phyloP scores from a whole-genome alignment of 1,140 invertebrate genomes.

The Drosophila willistoni region DNA sequence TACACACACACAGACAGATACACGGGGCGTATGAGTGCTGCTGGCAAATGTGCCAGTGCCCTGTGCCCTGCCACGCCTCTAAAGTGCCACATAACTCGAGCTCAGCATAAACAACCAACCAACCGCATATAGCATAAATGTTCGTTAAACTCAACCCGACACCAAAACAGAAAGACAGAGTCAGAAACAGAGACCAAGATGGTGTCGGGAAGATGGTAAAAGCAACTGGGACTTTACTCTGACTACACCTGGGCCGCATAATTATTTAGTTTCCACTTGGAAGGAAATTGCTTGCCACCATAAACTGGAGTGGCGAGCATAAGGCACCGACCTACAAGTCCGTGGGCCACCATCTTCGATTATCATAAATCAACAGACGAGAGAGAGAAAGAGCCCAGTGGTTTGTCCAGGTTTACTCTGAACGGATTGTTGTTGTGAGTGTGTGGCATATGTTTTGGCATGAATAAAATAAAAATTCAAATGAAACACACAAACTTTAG shows the following conservation, averaged over 20 bases:
- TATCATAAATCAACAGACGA: constrained; percentile 72
- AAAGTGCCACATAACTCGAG: constrained; percentile 74
- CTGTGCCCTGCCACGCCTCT: constrained; percentile 65
- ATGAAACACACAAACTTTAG: constrained; percentile 31
- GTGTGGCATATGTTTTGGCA: constrained; percentile 51
- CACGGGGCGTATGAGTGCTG: constrained; percentile 69
- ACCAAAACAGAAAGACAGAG: not conserved
- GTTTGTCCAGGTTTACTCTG: constrained; percentile 29
- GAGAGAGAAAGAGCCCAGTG: constrained; percentile 38
- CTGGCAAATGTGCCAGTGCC: constrained; percentile 59
- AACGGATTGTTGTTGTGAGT: constrained; percentile 56
- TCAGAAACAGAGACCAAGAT: not conserved
- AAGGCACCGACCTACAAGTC: not conserved
- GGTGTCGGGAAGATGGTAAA: not conserved
- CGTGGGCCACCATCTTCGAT: constrained; percentile 58
- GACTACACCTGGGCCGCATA: constrained; percentile 58
- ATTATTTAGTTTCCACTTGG: constrained; percentile 79
- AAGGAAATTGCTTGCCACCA: constrained; percentile 49
- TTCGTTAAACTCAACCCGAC: constrained; percentile 65
- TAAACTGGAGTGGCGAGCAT: no score
- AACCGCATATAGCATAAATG: constrained; percentile 72
- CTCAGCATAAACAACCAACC: constrained; percentile 71
- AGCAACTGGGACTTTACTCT: constrained; percentile 20
- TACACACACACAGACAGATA: constrained; percentile 14
- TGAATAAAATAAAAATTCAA: constrained; percentile 46